Evolutionary conservation across 53 echinoderm and acorn worm species (phyloP), one percentile per base, ranked within the genome.

Genomic region (Arbacia lixula): DNA sequence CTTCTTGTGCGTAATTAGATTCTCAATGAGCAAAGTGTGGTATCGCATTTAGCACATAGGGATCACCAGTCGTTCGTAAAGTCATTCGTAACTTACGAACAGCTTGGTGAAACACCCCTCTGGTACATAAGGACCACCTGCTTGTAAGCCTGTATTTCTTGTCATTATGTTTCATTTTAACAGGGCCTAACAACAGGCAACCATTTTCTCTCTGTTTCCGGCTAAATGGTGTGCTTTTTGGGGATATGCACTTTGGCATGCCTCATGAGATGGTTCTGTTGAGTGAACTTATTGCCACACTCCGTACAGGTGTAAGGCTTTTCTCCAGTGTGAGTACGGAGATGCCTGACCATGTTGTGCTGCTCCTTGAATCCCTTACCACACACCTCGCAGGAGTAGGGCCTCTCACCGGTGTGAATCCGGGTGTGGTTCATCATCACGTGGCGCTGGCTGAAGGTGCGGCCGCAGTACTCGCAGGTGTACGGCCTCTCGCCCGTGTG

Each of bases 351-450:
- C 2, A 75, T 52, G 54, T 75, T 75, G 36, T 75, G 75, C 75
- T 75, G 75, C 17, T 75, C 75, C 35, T 75, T 75, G 75, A 75
- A 75, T 31, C 24, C 54, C 24, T 75, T 75, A n/a, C 75, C 35
- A 24, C 54, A 75, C 33, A 22, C 55, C n/a, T 46, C n/a, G 6
- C 75, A 75, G 6, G 28, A 19, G 35, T 53, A 61, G 5, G 71
- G 71, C 27, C 53, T 75, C 54, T 75, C 75, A 20, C 75, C 75
- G 11, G 75, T 54, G 54, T 75, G 75, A 12, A 75, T 75, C 17
- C 55, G 32, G 20, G 19, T 19, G 11, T 75, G 75, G 12, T 72
- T 52, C 33, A 54, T 33, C 75, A 75, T 75, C 32, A 75, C 75
- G 36, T 75, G 55, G 0, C 75, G 54, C 51, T 53, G 75, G 53